Conservation (phyloP, 2,888 invertebrate species). For the Microctonus hyperodae region DNA sequence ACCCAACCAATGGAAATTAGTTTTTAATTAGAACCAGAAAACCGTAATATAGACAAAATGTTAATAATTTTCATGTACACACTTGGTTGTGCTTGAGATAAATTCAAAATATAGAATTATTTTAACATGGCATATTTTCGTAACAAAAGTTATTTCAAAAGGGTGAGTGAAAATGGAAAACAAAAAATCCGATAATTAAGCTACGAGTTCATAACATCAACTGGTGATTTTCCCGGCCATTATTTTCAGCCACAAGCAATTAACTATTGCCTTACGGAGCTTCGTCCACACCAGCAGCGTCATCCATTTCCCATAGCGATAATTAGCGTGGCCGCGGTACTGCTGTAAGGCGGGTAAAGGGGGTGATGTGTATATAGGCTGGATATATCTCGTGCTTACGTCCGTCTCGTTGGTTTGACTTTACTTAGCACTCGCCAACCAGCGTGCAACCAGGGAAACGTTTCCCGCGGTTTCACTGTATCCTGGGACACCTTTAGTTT, state of each 20-base stretch:
- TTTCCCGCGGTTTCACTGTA: constrained; percentile 50
- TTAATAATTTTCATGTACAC: constrained; percentile 16
- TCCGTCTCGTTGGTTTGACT: constrained; percentile 46
- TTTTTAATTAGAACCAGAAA: constrained; percentile 49
- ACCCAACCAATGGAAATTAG: constrained; percentile 44
- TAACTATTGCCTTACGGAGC: constrained; percentile 32
- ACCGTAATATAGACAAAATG: constrained; percentile 36
- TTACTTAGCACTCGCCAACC: constrained; percentile 43
- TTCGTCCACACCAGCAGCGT: constrained; percentile 27
- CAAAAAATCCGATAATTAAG: constrained; percentile 10
- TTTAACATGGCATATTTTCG: not conserved
- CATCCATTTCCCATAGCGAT: constrained; percentile 43
- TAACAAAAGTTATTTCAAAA: not conserved
- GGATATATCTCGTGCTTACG: constrained; percentile 37
- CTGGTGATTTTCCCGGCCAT: constrained; percentile 29
- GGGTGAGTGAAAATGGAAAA: not conserved
- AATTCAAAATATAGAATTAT: not conserved
- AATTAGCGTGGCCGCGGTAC: constrained; percentile 35
- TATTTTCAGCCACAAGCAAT: constrained; percentile 36
- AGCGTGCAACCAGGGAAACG: constrained; percentile 35
- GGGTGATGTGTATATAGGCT: constrained; percentile 6
- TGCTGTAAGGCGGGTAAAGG: not conserved
- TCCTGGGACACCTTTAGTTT: constrained; percentile 41
- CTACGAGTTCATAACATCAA: constrained; percentile 12
- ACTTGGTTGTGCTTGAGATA: not conserved